phyloP scores from a whole-genome alignment of 1,140 invertebrate species.

The Parapsyche elsis region DNA sequence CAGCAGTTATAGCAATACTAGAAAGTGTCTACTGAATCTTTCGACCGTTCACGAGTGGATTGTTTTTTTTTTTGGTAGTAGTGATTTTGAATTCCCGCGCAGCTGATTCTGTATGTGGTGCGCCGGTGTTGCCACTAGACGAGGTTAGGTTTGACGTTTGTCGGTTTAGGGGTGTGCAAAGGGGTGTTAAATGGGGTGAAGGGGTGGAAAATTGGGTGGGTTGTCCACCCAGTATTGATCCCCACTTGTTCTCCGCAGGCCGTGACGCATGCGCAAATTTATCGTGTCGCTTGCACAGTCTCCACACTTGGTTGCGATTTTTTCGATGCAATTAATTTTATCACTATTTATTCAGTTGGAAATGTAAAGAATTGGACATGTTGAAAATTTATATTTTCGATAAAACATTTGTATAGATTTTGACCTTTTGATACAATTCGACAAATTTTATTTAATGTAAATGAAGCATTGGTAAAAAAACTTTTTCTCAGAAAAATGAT shows the following conservation, averaged over 20 bases:
- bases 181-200: not conserved
- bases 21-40: too few species aligned
- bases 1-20: too few species aligned
- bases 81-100: conserved; percentile 21
- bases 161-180: conserved; percentile 2
- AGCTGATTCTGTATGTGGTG: not conserved
- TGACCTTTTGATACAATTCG: too few species aligned
- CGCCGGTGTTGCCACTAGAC: conserved; percentile 24
- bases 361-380: not conserved
- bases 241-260: conserved; percentile 49
- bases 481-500: too few species aligned
- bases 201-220: not conserved
- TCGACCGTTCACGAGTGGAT: too few species aligned
- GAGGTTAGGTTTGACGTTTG: conserved; percentile 35
- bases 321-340: too few species aligned
- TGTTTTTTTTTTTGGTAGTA: not conserved
- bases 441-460: too few species aligned
- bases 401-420: too few species aligned
- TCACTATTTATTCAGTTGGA: not conserved
- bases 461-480: too few species aligned
- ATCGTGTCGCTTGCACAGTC: conserved; percentile 42
- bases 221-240: conserved; percentile 48
- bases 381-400: not conserved
- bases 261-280: conserved; percentile 42
- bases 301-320: not conserved